These are phyloP conservation scores for Odontamblyopus rebecca DNA, from an alignment of 2,797 vertebrate genomes.

Conservation along the genomic window DNA sequence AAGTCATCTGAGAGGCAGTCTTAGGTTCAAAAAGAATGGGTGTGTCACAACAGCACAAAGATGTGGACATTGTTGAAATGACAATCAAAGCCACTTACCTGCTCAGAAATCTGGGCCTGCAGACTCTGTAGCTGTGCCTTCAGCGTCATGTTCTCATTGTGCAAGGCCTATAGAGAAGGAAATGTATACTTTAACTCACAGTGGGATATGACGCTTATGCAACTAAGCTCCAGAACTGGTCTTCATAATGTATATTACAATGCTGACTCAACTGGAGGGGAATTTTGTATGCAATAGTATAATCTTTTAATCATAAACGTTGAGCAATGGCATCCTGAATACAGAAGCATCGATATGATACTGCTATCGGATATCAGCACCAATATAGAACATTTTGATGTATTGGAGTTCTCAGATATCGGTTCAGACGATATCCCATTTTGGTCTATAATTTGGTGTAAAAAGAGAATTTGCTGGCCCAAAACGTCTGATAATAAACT, in stretches of 20 bases:
- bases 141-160: slow-evolving; percentile 89
- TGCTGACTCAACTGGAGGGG: neutral
- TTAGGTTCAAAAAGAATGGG: slow-evolving; percentile 32
- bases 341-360: no score
- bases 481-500: no score
- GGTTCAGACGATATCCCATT: no score
- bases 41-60: slow-evolving; percentile 21
- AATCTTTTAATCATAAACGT: neutral
- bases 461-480: no score
- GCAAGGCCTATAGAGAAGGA: slow-evolving; percentile 80
- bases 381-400: no score
- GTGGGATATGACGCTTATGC: neutral
- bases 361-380: no score
- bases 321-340: no score
- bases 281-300: neutral
- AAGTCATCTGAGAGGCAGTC: slow-evolving; percentile 73
- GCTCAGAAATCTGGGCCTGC: slow-evolving; percentile 88
- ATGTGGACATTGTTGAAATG: slow-evolving; percentile 1
- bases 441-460: no score
- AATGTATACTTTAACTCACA: neutral
- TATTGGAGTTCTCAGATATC: no score
- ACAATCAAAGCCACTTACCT: slow-evolving; percentile 73
- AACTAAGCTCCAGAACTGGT: neutral
- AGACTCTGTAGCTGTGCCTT: slow-evolving; percentile 90
- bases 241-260: neutral